Evolutionary conservation across 2,113 vertebrate species (phyloP), one percentile per base, ranked within the genome.

Genomic region (Platycercus adscitus): DNA sequence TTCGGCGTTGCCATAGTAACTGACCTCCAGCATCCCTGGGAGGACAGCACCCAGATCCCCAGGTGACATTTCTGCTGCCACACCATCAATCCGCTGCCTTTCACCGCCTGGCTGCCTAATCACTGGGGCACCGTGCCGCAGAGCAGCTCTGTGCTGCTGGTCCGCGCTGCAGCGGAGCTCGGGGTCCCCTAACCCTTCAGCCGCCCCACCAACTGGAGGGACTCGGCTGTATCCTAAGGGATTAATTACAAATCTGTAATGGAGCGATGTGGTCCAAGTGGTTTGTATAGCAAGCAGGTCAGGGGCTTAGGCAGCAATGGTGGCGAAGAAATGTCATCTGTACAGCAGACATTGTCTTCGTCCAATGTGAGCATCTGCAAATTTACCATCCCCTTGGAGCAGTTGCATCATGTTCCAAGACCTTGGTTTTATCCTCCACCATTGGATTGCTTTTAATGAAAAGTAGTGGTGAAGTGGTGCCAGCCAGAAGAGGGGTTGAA

Each of bases 1-100:
- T 98, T 98, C 98, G 89, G 95, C 81, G 99, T 99, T 98, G 97
- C 98, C 98, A 99, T 99, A 97, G 99, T 98, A 99, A 99, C 99
- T 99, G 99, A 99, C 99, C 99, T 99, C 99, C 97, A 98, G 98
- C 98, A 96, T 97, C 98, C 99, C 98, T 98, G 98, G 64, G 98
- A 99, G 99, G 99, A 98, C 98, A 98, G 97, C 98, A 98, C 96
- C 98, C 98, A 97, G 98, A 97, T 99, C 98, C 98, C 99, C 98
- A 98, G 98, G 98, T 98, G 96, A 97, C 97, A 97, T 96, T 98
- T 97, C 95, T 96, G 91, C 97, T 97, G 98, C 98, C 98, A 96
- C 83, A 29, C 98, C 98, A 99, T 99, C 99, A 99, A 98, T 99
- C 98, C 95, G 43, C 77, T 81, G 97, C 98, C 96, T 98, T 96